Evolutionary conservation across 35 echinoderm and acorn worm species (phyloP), one percentile per base, ranked within the genome.

Genomic region (Chiridota heheva): DNA sequence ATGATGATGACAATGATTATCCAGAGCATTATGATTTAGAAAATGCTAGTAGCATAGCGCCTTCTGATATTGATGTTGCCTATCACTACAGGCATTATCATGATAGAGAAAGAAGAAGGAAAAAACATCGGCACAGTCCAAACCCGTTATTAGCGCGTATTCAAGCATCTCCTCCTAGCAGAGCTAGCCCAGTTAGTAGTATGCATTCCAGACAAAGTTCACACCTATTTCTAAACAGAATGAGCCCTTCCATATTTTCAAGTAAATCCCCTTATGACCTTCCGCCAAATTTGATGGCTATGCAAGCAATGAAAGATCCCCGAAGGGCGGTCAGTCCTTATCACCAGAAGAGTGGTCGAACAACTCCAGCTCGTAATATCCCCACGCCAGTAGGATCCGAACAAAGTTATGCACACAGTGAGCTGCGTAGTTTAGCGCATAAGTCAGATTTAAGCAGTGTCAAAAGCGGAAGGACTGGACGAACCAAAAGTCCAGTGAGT

Each of bases 11-110:
- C 53, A 78, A 77, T 7, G 46, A 81, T 36, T 63, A 25, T 70
- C 56, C 78, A 7, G 94, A 97, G 70, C 94, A 97, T 61, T 97
- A 97, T 44, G 94, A 97, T 61, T 41, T 97, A 28, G 94, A 97
- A 53, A 97, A 97, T 74, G 94, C 94, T 12, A 97, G 94, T 57
- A 97, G 94, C 82, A 91, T 97, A 48, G 94, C 94, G 18, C 89
- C 94, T 32, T 97, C 94, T 8, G 94, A 97, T 72, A 88, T 97
- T 40, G 94, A 97, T 72, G 84, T 87, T 33, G 84, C 94, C 10
- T 97, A 97, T 82, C 89, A 97, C 67, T 97, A 97, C 63, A 91
- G 85, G 81, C 80, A 88, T 73, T 97, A 90, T 30, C 92, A 96
- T 18, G 84, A 97, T 73, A 71, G 81, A 35, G 89, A 97, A 22